These are phyloP conservation scores for Globodera rostochiensis DNA, from an alignment of 1,140 invertebrate species.

Conservation along the genomic window DNA sequence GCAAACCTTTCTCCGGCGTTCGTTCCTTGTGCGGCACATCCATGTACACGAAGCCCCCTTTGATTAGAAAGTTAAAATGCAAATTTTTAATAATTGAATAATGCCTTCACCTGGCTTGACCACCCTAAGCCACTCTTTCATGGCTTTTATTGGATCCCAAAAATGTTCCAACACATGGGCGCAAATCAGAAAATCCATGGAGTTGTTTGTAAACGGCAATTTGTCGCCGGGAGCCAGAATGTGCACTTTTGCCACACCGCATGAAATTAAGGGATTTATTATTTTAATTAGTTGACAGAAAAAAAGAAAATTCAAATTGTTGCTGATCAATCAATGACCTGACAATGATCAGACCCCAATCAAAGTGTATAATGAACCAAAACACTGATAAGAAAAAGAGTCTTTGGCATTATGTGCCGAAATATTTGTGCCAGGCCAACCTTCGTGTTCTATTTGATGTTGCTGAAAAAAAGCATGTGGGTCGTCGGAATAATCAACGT, in stretches of 20 bases:
- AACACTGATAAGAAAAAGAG: too few species aligned
- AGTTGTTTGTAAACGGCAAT: constrained; percentile 22
- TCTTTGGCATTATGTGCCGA: too few species aligned
- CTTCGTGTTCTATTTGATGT: background rate
- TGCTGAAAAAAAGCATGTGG: constrained; percentile 8
- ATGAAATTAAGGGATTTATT: background rate
- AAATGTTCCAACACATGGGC: constrained; percentile 27
- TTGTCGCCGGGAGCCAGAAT: constrained; percentile 16
- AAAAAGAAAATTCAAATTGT: too few species aligned
- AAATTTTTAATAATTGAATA: too few species aligned
- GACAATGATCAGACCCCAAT: too few species aligned
- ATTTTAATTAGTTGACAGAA: too few species aligned
- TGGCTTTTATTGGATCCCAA: constrained; percentile 22
- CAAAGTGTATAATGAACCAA: too few species aligned
- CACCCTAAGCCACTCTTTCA: constrained; percentile 22
- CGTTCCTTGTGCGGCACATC: constrained; percentile 28
- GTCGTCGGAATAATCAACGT: constrained; percentile 19
- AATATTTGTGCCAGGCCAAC: background rate
- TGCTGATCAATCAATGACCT: too few species aligned
- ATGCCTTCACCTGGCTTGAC: constrained; percentile 1
- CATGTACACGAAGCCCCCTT: constrained; percentile 27
- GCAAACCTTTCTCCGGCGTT: constrained; percentile 1
- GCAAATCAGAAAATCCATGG: constrained; percentile 30
- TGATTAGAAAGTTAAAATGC: background rate
- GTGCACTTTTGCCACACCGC: constrained; percentile 20